Evolutionary conservation across 2,888 invertebrate genomes (phyloP), one percentile per base, ranked within the genome.

Genomic region (Minunthozetes semirufus): DNA sequence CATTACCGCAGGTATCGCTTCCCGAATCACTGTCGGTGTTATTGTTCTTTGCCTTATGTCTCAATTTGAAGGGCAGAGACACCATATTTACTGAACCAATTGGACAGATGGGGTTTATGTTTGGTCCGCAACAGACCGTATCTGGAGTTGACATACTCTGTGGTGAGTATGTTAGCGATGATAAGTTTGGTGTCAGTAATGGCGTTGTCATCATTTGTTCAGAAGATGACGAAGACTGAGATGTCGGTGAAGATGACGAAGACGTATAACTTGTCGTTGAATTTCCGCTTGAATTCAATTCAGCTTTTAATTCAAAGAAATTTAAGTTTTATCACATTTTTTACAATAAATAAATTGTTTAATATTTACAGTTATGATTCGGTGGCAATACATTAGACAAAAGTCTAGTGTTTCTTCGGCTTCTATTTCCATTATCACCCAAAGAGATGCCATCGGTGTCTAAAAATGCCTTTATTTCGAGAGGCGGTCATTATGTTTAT

Each of bases 61-160:
- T 89, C 78, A 94, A 86, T 82, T 94, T 94, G 80, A 93, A 88
- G 2, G 94, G 94, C 82, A 94, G 86, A 80, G 91, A 89, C 82
- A 91, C 22, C 27, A 42, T 75, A 22, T 66, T 73, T 6, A 22
- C 29, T 13, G 59, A 33, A 56, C 70, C 29, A 19, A 59, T 42
- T 29, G 73, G 42, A 53, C 56, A 59, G 33, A 19, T 50, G 5
- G 70, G 91, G 29, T 79, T 79, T 46, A 77, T 76, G 15, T 78
- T 78, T 19, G 76, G 75, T 22, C 68, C 74, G 27, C 63, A 59
- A 48, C 22, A 73, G 27, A 75, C 72, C 33, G 75, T 85, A 81
- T 79, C 76, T 48, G 78, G 76, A 13, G 76, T 61, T 15, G 77
- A 77, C 2, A 79, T 77, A 77, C 77, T 77, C 33, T 84, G 77